Evolutionary conservation across 2,113 vertebrate genomes (phyloP).

Genomic region (Brienomyrus brachyistius): DNA sequence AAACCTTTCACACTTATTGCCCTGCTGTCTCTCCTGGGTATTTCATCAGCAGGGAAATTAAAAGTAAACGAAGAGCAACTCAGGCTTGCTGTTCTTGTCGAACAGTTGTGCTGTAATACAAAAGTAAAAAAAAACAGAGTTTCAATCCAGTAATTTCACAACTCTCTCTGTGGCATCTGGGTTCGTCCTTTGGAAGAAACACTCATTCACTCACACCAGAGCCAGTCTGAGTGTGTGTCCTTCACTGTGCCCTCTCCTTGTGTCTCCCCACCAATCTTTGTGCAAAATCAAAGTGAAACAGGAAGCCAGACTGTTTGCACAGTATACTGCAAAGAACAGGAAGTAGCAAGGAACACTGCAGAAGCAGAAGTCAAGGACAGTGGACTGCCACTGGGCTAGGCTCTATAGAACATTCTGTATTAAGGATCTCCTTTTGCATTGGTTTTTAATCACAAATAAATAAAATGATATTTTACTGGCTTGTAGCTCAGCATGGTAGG

Average conservation of each 20-base stretch:
- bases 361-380: background rate
- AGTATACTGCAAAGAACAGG: constrained; percentile 41
- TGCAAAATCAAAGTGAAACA: constrained; percentile 20
- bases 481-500: background rate
- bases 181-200: background rate
- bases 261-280: constrained; percentile 9
- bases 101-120: background rate
- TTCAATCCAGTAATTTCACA: background rate
- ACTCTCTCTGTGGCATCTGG: background rate
- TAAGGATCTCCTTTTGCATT: background rate
- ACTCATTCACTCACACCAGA: background rate
- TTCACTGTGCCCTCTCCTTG: background rate
- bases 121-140: background rate
- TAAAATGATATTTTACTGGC: background rate
- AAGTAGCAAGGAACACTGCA: constrained; percentile 33
- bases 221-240: background rate
- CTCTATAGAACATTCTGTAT: background rate
- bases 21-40: background rate
- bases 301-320: constrained; percentile 20
- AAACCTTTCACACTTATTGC: background rate
- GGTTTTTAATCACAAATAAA: background rate
- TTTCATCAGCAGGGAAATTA: background rate
- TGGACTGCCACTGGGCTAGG: background rate
- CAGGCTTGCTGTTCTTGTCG: background rate
- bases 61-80: background rate